These are phyloP conservation scores for Mastacembelus armatus DNA, from an alignment of 2,797 vertebrate genomes.

Conservation along the genomic window DNA sequence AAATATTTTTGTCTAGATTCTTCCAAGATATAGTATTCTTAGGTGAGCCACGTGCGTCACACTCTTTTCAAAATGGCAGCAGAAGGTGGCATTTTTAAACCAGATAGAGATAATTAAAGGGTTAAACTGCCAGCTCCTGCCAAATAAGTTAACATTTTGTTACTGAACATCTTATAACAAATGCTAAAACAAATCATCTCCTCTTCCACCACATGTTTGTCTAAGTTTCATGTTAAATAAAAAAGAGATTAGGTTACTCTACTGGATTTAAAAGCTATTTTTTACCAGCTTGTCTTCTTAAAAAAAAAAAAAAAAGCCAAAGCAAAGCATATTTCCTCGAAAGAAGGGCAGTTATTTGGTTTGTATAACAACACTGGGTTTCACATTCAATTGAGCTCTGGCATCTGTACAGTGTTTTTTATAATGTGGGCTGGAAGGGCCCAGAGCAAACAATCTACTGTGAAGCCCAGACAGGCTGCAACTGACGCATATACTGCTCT, in stretches of 20 bases:
- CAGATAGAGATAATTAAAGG: no score
- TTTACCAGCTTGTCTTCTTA: conserved; percentile 36
- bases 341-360: conserved; percentile 60
- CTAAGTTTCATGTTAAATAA: conserved; percentile 53
- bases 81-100: no score
- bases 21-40: conserved; percentile 1
- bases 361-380: conserved; percentile 59
- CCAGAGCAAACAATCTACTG: conserved; percentile 59
- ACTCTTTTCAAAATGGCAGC: no score
- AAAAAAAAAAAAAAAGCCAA: conserved; percentile 23
- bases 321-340: conserved; percentile 54
- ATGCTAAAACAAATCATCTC: conserved; percentile 35
- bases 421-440: conserved; percentile 54
- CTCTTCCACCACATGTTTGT: conserved; percentile 35
- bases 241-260: conserved; percentile 36
- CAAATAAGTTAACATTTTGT: conserved; percentile 28
- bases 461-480: conserved; percentile 67
- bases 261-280: conserved; percentile 63
- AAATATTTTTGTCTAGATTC: not conserved
- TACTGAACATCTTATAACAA: conserved; percentile 22
- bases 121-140: conserved; percentile 21
- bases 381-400: conserved; percentile 60
- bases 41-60: no score
- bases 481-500: conserved; percentile 62
- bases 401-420: conserved; percentile 19